Percentiles rank a stretch among this genome's conserved stretches.
These are phyloP conservation scores for Drosophila mimica DNA, from an alignment of 2,888 invertebrate species.

Conservation along the genomic window DNA sequence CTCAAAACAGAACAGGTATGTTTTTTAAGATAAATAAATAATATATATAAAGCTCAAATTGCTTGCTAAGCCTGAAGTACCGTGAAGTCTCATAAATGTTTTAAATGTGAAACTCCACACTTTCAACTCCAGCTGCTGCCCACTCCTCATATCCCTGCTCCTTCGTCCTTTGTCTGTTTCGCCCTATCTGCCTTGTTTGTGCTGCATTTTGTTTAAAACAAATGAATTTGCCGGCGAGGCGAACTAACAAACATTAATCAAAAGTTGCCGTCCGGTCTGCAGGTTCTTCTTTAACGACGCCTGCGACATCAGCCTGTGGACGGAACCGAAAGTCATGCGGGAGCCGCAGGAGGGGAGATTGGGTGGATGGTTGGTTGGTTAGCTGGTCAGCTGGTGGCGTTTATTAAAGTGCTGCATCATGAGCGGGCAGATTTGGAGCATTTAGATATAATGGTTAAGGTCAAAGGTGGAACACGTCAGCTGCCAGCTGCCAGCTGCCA, in stretches of 20 bases:
- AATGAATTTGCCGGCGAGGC: slow-evolving; percentile 72
- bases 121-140: background rate
- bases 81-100: slow-evolving; percentile 10
- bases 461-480: slow-evolving; percentile 54
- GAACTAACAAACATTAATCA: slow-evolving; percentile 77
- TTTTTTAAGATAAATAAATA: no score
- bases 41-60: slow-evolving; percentile 20
- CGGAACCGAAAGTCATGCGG: background rate
- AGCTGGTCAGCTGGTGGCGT: slow-evolving; percentile 30
- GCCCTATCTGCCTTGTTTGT: slow-evolving; percentile 12
- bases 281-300: slow-evolving; percentile 49
- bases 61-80: slow-evolving; percentile 17
- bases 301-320: slow-evolving; percentile 18
- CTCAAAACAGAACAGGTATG: background rate
- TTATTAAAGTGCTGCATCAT: slow-evolving; percentile 71
- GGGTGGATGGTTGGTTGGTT: slow-evolving; percentile 9
- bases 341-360: background rate
- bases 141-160: background rate
- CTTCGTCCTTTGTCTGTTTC: background rate
- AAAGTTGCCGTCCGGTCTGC: slow-evolving; percentile 68
- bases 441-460: slow-evolving; percentile 62
- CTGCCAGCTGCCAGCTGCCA: slow-evolving; percentile 15
- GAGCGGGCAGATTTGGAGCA: slow-evolving; percentile 50
- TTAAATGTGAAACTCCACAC: slow-evolving; percentile 1
- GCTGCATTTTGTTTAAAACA: slow-evolving; percentile 72